Evolutionary conservation across 2,888 invertebrate genomes (phyloP).

Genomic region (Drosophila mimetica): DNA sequence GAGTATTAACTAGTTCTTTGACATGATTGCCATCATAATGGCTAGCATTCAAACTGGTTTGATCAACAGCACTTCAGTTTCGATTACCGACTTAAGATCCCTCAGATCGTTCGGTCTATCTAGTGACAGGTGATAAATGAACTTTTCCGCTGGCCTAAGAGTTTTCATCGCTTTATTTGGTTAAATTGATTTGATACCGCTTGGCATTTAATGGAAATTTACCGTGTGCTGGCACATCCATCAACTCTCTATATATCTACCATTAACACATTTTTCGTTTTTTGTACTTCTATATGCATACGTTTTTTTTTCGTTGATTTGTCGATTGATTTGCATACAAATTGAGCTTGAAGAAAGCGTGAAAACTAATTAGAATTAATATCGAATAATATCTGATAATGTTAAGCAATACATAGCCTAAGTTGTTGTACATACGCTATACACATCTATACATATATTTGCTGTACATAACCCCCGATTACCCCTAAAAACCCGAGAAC

Average conservation of each 20-base stretch:
- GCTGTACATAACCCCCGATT: constrained; percentile 43
- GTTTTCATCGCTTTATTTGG: neutral
- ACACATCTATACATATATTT: constrained; percentile 16
- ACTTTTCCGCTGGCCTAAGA: constrained; percentile 8
- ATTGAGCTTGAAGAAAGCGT: constrained; percentile 39
- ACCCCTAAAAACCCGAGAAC: constrained; percentile 7
- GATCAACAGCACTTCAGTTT: constrained; percentile 4
- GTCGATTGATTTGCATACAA: constrained; percentile 58
- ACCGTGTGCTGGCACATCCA: constrained; percentile 22
- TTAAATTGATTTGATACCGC: neutral
- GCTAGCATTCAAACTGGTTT: neutral
- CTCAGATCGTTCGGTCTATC: neutral
- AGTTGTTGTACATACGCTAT: constrained; percentile 34
- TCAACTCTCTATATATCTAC: neutral
- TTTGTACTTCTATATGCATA: constrained; percentile 12
- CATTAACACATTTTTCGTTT: constrained; percentile 29
- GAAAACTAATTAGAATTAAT: constrained; percentile 55
- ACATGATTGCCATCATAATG: neutral
- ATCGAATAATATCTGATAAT: constrained; percentile 28
- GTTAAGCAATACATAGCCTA: constrained; percentile 28
- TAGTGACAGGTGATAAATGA: constrained; percentile 6
- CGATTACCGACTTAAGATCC: neutral
- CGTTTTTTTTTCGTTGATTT: constrained; percentile 18
- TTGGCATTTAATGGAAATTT: constrained; percentile 14
- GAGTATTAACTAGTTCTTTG: neutral